Conservation (phyloP, 2,797 vertebrate species). For the Sarcoramphus papa region DNA sequence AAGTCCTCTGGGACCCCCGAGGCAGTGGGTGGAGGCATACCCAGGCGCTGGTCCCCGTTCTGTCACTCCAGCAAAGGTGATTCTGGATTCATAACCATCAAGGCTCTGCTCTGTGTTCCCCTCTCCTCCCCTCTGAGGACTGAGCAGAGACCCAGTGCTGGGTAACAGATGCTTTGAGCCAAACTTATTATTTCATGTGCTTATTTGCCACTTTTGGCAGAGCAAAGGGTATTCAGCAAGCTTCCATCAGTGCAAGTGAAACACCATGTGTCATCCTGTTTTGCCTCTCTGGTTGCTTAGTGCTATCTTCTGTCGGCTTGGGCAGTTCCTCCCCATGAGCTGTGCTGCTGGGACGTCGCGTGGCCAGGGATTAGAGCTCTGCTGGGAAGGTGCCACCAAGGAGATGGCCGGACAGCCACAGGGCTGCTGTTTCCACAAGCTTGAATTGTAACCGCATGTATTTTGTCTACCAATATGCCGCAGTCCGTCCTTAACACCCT, state of each 20-base stretch:
- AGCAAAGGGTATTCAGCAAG: neutral
- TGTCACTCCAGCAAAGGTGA: neutral
- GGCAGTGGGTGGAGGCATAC: neutral
- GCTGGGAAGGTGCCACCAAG: neutral
- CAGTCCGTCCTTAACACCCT: too few species aligned
- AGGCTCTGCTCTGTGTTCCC: too few species aligned
- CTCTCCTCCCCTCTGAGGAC: neutral
- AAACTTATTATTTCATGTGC: rapidly evolving
- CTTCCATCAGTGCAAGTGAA: too few species aligned
- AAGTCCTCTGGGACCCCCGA: neutral
- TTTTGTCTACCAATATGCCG: rapidly evolving
- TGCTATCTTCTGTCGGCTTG: neutral
- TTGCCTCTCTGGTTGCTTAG: neutral
- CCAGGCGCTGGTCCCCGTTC: neutral
- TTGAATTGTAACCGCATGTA: rapidly evolving
- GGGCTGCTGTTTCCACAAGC: neutral
- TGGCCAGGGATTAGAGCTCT: neutral
- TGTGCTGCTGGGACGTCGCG: rapidly evolving
- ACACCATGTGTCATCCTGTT: neutral
- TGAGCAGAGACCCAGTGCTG: neutral
- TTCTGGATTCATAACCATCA: neutral
- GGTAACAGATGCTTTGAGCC: too few species aligned
- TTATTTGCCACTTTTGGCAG: neutral
- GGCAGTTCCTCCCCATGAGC: too few species aligned
- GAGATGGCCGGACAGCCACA: neutral